Evolutionary conservation across 1,140 invertebrate genomes (phyloP).

Genomic region (Camponotus floridanus): DNA sequence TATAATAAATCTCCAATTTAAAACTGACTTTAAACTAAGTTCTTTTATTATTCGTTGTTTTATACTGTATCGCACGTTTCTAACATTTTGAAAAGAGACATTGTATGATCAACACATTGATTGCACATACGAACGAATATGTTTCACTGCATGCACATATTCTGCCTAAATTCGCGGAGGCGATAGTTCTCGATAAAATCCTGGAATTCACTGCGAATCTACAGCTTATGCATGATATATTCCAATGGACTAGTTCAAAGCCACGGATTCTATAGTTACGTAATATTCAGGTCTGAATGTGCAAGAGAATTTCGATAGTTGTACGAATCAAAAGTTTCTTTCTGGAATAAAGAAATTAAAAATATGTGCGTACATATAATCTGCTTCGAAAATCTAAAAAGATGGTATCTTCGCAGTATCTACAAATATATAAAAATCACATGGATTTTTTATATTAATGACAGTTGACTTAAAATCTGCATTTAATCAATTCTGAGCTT

Average conservation of each 20-base stretch:
- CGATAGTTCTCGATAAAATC: conserved; percentile 10
- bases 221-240: conserved; percentile 4
- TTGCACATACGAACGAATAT: neutral
- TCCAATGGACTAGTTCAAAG: neutral
- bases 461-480: neutral
- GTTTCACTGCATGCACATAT: neutral
- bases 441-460: neutral
- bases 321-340: neutral
- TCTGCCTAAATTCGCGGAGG: neutral
- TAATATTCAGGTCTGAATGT: neutral
- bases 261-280: neutral
- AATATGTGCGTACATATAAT: neutral
- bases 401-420: neutral
- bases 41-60: neutral
- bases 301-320: neutral
- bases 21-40: neutral
- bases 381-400: neutral
- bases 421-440: neutral
- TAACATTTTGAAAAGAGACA: neutral
- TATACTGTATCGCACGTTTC: neutral
- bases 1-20: neutral
- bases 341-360: neutral
- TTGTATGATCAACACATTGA: neutral
- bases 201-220: neutral
- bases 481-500: conserved; percentile 2